Evolutionary conservation across 2,797 vertebrate genomes (phyloP).

Genomic region (Harpia harpyja): DNA sequence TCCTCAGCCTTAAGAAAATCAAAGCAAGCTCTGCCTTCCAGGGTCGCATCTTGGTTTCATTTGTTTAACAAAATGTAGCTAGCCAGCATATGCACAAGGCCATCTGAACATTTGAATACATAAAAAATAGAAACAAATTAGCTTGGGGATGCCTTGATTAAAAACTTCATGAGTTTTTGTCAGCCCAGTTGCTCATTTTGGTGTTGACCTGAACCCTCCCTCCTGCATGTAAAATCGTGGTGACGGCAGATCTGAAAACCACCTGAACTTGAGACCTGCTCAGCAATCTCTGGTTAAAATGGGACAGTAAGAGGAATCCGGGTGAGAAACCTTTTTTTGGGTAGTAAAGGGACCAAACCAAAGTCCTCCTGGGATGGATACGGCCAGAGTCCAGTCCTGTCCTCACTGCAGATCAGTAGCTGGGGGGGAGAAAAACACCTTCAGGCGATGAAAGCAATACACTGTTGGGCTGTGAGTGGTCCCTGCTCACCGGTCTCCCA

Average conservation of each 20-base stretch:
- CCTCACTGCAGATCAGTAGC: background rate
- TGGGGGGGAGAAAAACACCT: background rate
- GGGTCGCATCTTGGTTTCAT: background rate
- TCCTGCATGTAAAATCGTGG: background rate
- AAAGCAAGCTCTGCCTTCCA: background rate
- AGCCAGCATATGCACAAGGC: background rate
- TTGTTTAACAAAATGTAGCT: background rate
- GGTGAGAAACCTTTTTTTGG: background rate
- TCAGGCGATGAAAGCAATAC: background rate
- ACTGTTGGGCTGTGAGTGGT: background rate
- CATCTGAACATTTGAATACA: accelerated
- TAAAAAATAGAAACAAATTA: background rate
- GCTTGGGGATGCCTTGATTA: background rate
- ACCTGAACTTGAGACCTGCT: background rate
- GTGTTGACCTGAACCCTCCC: background rate
- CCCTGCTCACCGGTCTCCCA: background rate
- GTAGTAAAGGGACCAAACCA: background rate
- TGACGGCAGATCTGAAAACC: background rate
- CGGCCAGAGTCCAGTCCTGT: background rate
- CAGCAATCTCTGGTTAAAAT: background rate
- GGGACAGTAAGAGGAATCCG: background rate
- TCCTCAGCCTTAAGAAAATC: background rate
- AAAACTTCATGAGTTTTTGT: background rate
- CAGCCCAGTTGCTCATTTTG: background rate
- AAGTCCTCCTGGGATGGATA: background rate